These are phyloP conservation scores for Hoplodrina blanda DNA, from an alignment of 2,888 invertebrate genomes.

Conservation along the genomic window DNA sequence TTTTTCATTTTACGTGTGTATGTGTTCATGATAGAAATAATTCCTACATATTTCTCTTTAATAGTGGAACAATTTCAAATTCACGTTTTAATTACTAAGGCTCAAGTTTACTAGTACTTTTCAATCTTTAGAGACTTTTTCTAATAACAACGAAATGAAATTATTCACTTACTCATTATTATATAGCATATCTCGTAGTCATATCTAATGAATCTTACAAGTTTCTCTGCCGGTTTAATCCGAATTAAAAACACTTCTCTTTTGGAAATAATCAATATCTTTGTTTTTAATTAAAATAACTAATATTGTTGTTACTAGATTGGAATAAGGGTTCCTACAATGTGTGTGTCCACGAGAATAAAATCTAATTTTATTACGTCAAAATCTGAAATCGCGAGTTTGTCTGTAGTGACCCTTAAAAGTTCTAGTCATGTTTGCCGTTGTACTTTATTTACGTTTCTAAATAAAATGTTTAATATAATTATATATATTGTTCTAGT, in stretches of 20 bases:
- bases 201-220: conserved; percentile 78
- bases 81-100: conserved; percentile 71
- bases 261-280: conserved; percentile 24
- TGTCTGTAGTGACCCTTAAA: conserved; percentile 42
- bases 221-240: conserved; percentile 60
- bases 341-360: conserved; percentile 1
- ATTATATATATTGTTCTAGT: conserved; percentile 60
- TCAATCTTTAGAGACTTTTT: conserved; percentile 77
- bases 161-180: conserved; percentile 78
- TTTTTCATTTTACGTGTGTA: conserved; percentile 74
- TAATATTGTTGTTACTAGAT: conserved; percentile 46
- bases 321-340: conserved; percentile 32
- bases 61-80: conserved; percentile 77
- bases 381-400: not conserved
- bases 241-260: conserved; percentile 51
- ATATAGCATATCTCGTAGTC: conserved; percentile 88
- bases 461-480: conserved; percentile 62
- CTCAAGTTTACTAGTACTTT: conserved; percentile 75
- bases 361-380: not conserved
- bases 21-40: conserved; percentile 80
- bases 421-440: conserved; percentile 34
- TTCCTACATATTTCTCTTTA: conserved; percentile 77
- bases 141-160: conserved; percentile 81
- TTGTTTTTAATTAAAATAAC: conserved; percentile 29
- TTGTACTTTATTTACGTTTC: conserved; percentile 55